Evolutionary conservation across 2,113 vertebrate species (phyloP), one percentile per base, ranked within the genome.

Genomic region (Sylvia atricapilla): DNA sequence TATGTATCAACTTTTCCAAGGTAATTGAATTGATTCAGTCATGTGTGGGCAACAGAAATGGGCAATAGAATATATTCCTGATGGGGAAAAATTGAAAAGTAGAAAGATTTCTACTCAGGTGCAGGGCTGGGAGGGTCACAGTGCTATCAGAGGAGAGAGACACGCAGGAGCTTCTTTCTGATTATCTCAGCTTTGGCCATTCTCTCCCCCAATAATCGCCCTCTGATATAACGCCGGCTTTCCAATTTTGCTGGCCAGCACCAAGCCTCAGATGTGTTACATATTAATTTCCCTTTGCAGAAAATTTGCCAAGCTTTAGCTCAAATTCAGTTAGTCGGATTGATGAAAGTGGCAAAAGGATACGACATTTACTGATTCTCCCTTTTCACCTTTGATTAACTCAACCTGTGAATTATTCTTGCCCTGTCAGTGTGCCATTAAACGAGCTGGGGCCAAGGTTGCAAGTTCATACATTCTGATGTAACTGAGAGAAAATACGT

Each of bases 311-410:
- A 97, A 97, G 98, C 98, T 97, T 98, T 98, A 97, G 98, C 98
- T 99, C 99, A 98, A 98, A 99, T 99, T 99, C 99, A 98, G 98
- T 99, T 99, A 99, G 98, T 97, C 95, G 99, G 99, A 99, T 99
- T 99, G 99, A 99, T 99, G 99, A 99, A 98, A 98, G 98, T 98
- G 98, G 98, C 98, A 98, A 99, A 98, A 98, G 98, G 99, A 99
- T 99, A 98, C 97, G 99, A 99, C 99, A 97, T 98, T 98, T 98
- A 98, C 98, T 99, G 98, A 99, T 99, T 99, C 98, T 98, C 98
- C 98, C 99, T 99, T 98, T 99, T 99, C 99, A 99, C 98, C 99
- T 99, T 99, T 98, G 98, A 99, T 99, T 99, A 99, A 99, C 98
- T 99, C 98, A 98, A 98, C 98, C 98, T 94, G 94, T 97, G 97